Conservation (phyloP, 2,113 vertebrate genomes). For the Monopterus albus region DNA sequence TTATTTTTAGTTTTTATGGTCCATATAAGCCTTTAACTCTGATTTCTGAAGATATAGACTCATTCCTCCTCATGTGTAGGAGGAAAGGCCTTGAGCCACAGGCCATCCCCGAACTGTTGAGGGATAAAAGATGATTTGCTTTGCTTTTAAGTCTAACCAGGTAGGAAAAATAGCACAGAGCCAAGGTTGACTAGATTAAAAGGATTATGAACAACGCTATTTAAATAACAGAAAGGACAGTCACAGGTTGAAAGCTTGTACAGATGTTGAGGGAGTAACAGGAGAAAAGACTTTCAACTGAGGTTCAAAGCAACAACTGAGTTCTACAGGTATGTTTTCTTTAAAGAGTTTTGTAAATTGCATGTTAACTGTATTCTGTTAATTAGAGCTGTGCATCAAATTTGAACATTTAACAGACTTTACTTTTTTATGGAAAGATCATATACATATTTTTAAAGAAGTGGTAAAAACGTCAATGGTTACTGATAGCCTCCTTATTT, state of each 20-base stretch:
- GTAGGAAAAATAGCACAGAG: constrained; percentile 17
- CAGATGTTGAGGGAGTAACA: constrained; percentile 36
- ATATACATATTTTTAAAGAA: no score
- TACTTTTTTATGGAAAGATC: no score
- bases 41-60: constrained; percentile 31
- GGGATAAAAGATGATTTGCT: constrained; percentile 31
- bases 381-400: no score
- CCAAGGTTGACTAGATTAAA: constrained; percentile 73
- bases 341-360: background rate
- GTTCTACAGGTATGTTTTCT: constrained; percentile 56
- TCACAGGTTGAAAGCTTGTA: background rate
- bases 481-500: background rate
- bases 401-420: no score
- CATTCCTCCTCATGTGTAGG: constrained; percentile 39
- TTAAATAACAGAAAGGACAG: constrained; percentile 45
- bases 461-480: background rate
- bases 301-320: constrained; percentile 9
- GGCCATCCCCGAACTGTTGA: constrained; percentile 14
- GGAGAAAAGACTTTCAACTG: constrained; percentile 16
- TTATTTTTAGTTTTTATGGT: constrained; percentile 13
- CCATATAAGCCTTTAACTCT: constrained; percentile 43
- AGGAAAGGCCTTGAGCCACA: constrained; percentile 63
- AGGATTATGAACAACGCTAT: constrained; percentile 64
- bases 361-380: no score
- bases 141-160: constrained; percentile 35